Percentiles rank a stretch among this genome's conserved stretches.
Conservation (phyloP, 2,888 invertebrate genomes). For the Stictocephala bisonia region DNA sequence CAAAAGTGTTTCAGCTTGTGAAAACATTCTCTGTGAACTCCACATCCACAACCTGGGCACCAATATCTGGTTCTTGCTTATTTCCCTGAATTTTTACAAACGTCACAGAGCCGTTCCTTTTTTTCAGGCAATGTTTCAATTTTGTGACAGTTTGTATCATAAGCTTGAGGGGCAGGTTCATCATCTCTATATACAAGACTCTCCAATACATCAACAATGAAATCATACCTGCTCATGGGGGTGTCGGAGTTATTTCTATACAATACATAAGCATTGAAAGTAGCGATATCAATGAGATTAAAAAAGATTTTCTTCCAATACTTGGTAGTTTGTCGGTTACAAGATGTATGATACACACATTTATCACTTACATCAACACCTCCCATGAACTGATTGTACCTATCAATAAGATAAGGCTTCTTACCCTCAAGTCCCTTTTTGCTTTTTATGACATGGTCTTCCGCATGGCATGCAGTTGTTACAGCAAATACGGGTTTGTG, state of each 20-base stretch:
- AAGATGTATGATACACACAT: slow-evolving; percentile 6
- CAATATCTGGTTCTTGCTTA: neutral
- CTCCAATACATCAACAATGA: neutral
- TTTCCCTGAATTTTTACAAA: neutral
- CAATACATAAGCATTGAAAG: slow-evolving; percentile 11
- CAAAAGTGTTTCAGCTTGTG: neutral
- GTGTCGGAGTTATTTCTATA: slow-evolving; percentile 19
- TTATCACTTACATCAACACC: slow-evolving; percentile 32
- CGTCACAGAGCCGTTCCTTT: neutral
- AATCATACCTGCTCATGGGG: neutral
- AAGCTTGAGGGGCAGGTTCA: neutral
- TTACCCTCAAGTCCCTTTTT: slow-evolving; percentile 2
- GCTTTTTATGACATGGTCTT: neutral
- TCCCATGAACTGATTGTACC: slow-evolving; percentile 30
- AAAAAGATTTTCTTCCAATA: slow-evolving; percentile 38
- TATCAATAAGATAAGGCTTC: slow-evolving; percentile 16
- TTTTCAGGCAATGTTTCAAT: neutral
- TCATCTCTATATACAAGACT: neutral
- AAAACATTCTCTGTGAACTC: slow-evolving; percentile 3
- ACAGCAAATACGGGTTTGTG: slow-evolving; percentile 3
- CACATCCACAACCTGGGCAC: slow-evolving; percentile 12
- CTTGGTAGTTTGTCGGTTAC: slow-evolving; percentile 8
- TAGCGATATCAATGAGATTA: slow-evolving; percentile 8
- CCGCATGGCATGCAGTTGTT: slow-evolving; percentile 7
- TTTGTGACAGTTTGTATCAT: neutral